Evolutionary conservation across 2,888 invertebrate species (phyloP).

Genomic region (Lycaena phlaeas): DNA sequence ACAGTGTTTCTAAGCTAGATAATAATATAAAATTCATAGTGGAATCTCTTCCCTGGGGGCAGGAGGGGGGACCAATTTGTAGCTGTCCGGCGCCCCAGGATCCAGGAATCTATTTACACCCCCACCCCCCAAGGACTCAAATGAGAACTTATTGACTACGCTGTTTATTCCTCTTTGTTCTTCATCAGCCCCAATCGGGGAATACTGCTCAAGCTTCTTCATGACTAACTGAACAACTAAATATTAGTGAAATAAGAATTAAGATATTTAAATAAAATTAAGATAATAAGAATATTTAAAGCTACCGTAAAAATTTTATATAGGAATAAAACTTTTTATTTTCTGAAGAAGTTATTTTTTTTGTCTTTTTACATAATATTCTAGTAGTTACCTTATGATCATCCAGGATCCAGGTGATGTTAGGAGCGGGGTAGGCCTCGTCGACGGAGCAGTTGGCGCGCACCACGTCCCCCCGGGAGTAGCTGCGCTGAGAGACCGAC

Average conservation of each 20-base stretch:
- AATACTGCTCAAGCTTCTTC: neutral
- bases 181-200: neutral
- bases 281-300: too few species aligned
- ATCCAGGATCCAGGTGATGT: constrained; percentile 75
- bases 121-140: neutral
- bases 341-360: too few species aligned
- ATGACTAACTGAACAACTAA: too few species aligned
- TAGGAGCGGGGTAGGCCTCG: constrained; percentile 73
- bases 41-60: neutral
- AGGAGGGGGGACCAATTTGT: constrained; percentile 1
- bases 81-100: neutral
- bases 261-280: too few species aligned
- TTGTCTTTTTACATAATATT: too few species aligned
- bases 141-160: constrained; percentile 5
- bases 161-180: constrained; percentile 2
- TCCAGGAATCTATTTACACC: constrained; percentile 1
- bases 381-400: constrained; percentile 50
- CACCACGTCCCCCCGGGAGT: constrained; percentile 71
- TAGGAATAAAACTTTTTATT: too few species aligned
- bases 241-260: too few species aligned
- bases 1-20: too few species aligned
- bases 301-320: too few species aligned
- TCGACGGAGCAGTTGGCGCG: constrained; percentile 75
- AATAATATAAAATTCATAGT: constrained; percentile 3
- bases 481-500: constrained; percentile 63